Evolutionary conservation across 2,113 vertebrate species (phyloP).

Genomic region (Pungitius pungitius): DNA sequence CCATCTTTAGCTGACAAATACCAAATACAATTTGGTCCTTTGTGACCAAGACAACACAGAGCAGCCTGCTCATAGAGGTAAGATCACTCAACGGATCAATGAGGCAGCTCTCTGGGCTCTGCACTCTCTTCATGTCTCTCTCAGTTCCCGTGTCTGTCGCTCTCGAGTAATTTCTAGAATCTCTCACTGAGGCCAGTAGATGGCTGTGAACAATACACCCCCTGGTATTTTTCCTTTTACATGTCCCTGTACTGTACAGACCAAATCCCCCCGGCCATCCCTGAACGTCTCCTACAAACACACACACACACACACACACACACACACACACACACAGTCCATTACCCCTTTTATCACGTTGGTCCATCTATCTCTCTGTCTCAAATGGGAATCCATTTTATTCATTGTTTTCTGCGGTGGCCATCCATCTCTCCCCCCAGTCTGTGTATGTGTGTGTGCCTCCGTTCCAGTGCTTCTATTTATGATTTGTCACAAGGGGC

Average conservation of each 20-base stretch:
- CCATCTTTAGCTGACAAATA: too few species aligned
- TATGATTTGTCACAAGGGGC: slow-evolving; percentile 41
- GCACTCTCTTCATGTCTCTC: slow-evolving; percentile 20
- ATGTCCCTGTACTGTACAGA: slow-evolving; percentile 4
- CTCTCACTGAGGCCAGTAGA: slow-evolving; percentile 38
- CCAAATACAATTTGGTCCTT: neutral
- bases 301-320: slow-evolving; percentile 11
- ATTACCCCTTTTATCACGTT: slow-evolving; percentile 16
- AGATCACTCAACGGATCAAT: neutral
- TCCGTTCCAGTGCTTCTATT: slow-evolving; percentile 33
- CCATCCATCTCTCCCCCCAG: slow-evolving; percentile 14
- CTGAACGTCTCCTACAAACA: neutral
- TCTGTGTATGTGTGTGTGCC: neutral
- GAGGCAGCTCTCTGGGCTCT: neutral
- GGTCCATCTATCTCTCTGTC: slow-evolving; percentile 17
- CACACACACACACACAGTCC: slow-evolving; percentile 4
- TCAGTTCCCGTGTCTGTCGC: slow-evolving; percentile 41
- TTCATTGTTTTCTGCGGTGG: slow-evolving; percentile 48
- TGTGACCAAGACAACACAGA: neutral
- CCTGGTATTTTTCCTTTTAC: slow-evolving; percentile 33
- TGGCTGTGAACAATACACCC: slow-evolving; percentile 43
- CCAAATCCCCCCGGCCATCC: neutral
- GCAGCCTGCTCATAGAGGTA: neutral
- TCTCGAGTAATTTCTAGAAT: slow-evolving; percentile 56
- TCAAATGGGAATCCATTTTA: slow-evolving; percentile 50